Conservation (phyloP, 2,113 vertebrate genomes). For the Anoura caudifer region DNA sequence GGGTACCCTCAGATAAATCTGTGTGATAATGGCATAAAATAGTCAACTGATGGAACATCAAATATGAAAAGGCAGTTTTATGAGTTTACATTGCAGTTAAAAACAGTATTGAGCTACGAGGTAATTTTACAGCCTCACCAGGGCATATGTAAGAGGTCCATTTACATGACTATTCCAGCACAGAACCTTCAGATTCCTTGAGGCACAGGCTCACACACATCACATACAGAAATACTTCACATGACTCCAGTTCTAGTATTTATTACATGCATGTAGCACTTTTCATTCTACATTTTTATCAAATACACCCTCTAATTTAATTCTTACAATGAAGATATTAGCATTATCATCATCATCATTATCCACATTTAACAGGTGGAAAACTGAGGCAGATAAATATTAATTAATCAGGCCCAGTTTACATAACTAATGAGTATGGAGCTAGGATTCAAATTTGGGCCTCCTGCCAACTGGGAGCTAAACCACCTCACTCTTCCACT, state of each 20-base stretch:
- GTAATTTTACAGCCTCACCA: neutral
- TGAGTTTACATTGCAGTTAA: neutral
- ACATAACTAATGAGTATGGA: neutral
- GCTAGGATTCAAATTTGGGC: neutral
- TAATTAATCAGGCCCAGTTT: neutral
- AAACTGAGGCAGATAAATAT: neutral
- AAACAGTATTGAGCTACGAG: neutral
- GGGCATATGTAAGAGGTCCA: neutral
- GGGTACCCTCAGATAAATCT: neutral
- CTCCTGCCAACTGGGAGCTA: neutral
- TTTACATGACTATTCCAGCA: neutral
- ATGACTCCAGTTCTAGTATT: neutral
- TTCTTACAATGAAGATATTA: neutral
- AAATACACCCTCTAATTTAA: neutral
- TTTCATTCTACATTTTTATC: neutral
- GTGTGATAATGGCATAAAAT: neutral
- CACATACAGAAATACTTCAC: neutral
- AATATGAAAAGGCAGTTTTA: neutral
- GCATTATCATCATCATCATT: neutral
- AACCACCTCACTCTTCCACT: neutral
- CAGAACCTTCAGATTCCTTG: neutral
- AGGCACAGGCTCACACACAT: neutral
- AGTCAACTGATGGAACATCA: neutral
- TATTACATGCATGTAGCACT: neutral
- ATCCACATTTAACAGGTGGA: neutral